Conservation (phyloP, 2,797 vertebrate species). For the Cyprinodon diabolis region DNA sequence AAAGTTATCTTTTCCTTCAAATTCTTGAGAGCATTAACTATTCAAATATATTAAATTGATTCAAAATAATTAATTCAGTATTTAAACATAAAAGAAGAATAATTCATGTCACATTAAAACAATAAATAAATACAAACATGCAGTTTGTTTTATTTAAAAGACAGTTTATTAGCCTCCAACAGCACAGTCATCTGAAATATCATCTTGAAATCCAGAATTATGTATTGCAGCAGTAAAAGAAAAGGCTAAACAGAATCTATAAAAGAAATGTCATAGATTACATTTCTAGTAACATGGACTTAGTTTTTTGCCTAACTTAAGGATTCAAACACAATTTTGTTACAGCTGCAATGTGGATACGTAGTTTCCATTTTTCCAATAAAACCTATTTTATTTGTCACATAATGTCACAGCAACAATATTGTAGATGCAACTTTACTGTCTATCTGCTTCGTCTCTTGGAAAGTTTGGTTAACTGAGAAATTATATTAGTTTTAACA, state of each 20-base stretch:
- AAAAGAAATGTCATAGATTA: slow-evolving; percentile 26
- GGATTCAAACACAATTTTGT: slow-evolving; percentile 15
- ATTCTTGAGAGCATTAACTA: too few relatives aligned
- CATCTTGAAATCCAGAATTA: slow-evolving; percentile 63
- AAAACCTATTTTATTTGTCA: slow-evolving; percentile 1
- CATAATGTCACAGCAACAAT: slow-evolving; percentile 2
- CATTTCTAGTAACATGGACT: slow-evolving; percentile 20
- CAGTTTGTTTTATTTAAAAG: slow-evolving; percentile 67
- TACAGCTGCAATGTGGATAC: slow-evolving; percentile 29
- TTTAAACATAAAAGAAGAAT: background rate
- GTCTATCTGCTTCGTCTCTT: background rate
- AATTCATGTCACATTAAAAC: background rate
- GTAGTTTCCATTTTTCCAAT: background rate
- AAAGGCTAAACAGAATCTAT: slow-evolving; percentile 53
- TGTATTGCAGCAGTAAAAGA: slow-evolving; percentile 55
- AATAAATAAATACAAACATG: background rate
- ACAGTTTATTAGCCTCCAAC: slow-evolving; percentile 82
- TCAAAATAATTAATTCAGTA: too few relatives aligned
- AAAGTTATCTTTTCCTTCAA: too few relatives aligned
- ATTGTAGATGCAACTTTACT: background rate
- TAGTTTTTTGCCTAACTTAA: slow-evolving; percentile 5
- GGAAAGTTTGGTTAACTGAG: background rate
- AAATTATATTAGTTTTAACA: background rate
- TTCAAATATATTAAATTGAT: too few relatives aligned
- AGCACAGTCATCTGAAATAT: slow-evolving; percentile 75